Conservation (phyloP, 2,888 invertebrate species). For the Camptogramma bilineatum region DNA sequence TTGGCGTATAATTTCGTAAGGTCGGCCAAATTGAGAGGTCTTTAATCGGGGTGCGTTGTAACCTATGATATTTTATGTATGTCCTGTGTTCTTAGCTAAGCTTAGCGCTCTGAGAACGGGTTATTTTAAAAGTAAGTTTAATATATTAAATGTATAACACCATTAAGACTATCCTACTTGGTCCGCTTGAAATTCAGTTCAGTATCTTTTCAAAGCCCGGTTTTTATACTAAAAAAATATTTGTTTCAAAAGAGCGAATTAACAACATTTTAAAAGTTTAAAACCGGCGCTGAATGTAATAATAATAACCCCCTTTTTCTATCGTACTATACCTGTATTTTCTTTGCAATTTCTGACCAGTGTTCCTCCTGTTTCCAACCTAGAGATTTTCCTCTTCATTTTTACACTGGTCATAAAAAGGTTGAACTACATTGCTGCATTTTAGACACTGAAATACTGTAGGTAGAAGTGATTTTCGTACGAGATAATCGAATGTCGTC, state of each 20-base stretch:
- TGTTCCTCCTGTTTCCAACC: constrained; percentile 33
- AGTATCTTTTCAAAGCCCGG: constrained; percentile 33
- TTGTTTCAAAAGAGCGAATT: background rate
- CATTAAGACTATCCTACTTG: constrained; percentile 47
- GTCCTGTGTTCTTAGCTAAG: constrained; percentile 79
- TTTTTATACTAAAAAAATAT: background rate
- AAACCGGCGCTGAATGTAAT: background rate
- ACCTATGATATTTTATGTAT: constrained; percentile 71
- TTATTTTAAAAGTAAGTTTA: constrained; percentile 55
- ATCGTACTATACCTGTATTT: constrained; percentile 31
- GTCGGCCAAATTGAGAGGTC: constrained; percentile 11
- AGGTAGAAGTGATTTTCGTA: constrained; percentile 5
- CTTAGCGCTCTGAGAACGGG: constrained; percentile 82
- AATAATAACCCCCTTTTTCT: background rate
- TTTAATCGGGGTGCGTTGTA: constrained; percentile 50
- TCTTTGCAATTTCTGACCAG: constrained; percentile 47
- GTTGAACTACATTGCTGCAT: constrained; percentile 4
- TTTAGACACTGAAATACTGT: background rate
- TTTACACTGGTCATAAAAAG: constrained; percentile 52
- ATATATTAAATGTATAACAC: constrained; percentile 53
- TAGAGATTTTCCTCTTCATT: constrained; percentile 28
- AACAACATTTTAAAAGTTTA: background rate
- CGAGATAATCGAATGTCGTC: background rate
- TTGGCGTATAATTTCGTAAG: background rate
- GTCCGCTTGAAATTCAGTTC: constrained; percentile 50